A percentile compares a stretch with the other conserved stretches of the same genome.
Conservation (phyloP, 2,113 vertebrate species). For the Brachionichthys hirsutus region DNA sequence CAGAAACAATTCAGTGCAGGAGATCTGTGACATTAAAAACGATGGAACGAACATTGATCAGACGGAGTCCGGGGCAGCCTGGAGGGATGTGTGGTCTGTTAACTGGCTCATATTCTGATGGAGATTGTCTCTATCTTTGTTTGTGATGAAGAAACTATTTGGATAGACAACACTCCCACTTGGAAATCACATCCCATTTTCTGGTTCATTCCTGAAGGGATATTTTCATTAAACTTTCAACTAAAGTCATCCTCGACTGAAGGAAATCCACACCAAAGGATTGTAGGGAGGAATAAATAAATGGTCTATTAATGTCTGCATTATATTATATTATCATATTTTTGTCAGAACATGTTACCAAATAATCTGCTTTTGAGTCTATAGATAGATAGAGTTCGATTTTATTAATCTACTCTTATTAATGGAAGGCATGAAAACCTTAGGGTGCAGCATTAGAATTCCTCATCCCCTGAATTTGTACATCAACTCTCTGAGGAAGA, state of each 20-base stretch:
- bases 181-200: constrained; percentile 20
- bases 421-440: constrained; percentile 18
- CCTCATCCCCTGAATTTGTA: constrained; percentile 12
- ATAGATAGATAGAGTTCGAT: no score
- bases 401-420: constrained; percentile 47
- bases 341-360: no score
- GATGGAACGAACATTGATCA: no score
- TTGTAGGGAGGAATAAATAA: no score
- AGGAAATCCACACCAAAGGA: constrained; percentile 33
- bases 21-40: no score
- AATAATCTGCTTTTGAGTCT: no score
- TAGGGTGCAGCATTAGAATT: no score
- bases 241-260: constrained; percentile 26
- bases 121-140: no score
- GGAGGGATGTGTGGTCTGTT: no score
- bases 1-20: constrained; percentile 7
- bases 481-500: neutral
- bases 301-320: no score
- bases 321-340: no score
- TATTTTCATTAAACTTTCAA: constrained; percentile 30
- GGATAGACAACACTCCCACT: neutral
- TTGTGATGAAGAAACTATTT: neutral
- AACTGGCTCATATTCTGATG: neutral
- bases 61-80: no score
- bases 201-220: constrained; percentile 30